A percentile compares a stretch with the other conserved stretches of the same genome.
These are phyloP conservation scores for Cynodonichthys magdalenae DNA, from an alignment of 2,797 vertebrate species.

Conservation along the genomic window DNA sequence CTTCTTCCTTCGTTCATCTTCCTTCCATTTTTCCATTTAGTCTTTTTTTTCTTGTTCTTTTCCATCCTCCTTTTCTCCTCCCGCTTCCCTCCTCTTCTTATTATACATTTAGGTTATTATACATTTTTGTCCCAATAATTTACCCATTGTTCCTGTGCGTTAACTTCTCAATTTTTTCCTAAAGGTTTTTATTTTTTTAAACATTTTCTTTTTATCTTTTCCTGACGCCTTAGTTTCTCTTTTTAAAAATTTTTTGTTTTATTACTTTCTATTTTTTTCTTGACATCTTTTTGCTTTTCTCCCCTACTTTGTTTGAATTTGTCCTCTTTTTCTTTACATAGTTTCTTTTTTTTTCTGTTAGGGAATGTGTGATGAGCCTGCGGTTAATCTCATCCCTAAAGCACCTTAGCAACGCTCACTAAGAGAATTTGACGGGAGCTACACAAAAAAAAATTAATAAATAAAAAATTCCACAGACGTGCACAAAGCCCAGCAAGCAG, in stretches of 20 bases:
- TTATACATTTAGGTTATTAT: neutral
- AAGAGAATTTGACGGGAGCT: constrained; percentile 76
- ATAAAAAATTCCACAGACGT: constrained; percentile 23
- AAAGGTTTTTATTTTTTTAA: neutral
- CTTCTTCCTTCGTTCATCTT: constrained; percentile 33
- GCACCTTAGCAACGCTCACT: constrained; percentile 82
- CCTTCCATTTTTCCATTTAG: constrained; percentile 23
- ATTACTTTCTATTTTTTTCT: neutral
- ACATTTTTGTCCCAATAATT: neutral
- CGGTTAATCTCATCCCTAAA: constrained; percentile 81
- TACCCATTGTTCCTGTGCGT: neutral
- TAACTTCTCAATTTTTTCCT: neutral
- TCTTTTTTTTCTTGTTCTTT: constrained; percentile 6
- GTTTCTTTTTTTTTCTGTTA: constrained; percentile 56
- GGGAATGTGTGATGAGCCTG: constrained; percentile 75
- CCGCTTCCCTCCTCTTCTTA: neutral
- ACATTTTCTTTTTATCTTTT: too few species aligned
- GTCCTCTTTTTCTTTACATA: constrained; percentile 29
- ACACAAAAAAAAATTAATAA: constrained; percentile 42
- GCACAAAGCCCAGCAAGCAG: constrained; percentile 64
- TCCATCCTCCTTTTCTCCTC: neutral
- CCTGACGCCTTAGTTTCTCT: neutral
- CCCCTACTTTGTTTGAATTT: constrained; percentile 38
- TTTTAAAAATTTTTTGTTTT: neutral
- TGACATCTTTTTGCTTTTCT: neutral